A percentile compares a stretch with the other conserved stretches of the same genome.
phyloP scores from a whole-genome alignment of 2,797 vertebrate genomes.

The Hapalemur alaotrensis region DNA sequence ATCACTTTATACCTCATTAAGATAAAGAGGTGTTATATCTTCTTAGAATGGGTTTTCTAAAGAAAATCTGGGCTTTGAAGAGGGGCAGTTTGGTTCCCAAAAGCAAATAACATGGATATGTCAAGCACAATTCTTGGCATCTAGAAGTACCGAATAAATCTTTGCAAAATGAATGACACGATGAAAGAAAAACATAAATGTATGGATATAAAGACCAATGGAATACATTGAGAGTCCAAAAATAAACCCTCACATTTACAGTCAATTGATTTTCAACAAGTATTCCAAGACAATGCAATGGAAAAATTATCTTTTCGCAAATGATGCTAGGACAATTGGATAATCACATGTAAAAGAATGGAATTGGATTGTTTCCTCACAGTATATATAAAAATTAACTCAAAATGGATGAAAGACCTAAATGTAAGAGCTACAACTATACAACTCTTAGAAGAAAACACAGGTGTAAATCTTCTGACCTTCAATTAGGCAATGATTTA shows the following conservation, averaged over 20 bases:
- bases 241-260: not conserved
- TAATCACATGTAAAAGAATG: not conserved
- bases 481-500: not conserved
- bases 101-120: not conserved
- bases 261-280: conserved; percentile 1
- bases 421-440: not conserved
- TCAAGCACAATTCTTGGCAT: not conserved
- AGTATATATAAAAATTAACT: not conserved
- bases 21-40: conserved; percentile 5
- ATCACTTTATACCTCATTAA: conserved; percentile 18
- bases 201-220: not conserved
- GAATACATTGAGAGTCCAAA: not conserved
- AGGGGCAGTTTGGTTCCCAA: not conserved
- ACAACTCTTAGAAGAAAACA: not conserved
- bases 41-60: not conserved
- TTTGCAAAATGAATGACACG: not conserved
- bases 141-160: not conserved
- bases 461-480: not conserved
- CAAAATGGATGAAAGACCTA: not conserved
- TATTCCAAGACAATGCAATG: not conserved
- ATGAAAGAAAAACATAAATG: not conserved
- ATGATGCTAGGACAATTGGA: not conserved
- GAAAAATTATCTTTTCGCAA: not conserved
- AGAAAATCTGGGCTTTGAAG: not conserved
- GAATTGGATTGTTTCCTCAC: not conserved